These are phyloP conservation scores for Campopleginae sp. DNA, from an alignment of 2,888 invertebrate species.

Conservation along the genomic window DNA sequence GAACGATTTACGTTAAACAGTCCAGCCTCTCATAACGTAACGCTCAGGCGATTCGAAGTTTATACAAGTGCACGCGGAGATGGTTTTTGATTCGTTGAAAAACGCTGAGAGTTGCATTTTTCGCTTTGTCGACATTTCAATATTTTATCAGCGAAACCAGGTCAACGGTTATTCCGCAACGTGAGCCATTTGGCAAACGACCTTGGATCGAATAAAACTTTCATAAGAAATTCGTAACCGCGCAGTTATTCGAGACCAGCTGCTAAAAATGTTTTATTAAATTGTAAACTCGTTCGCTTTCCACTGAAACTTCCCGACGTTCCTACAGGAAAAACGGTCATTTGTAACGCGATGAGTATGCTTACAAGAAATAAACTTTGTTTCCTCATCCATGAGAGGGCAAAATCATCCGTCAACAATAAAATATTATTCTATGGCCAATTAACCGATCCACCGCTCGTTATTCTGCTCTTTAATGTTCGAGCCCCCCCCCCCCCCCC, in stretches of 20 bases:
- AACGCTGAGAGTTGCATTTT: not conserved
- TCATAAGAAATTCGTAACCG: not conserved
- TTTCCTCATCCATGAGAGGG: slow-evolving; percentile 1
- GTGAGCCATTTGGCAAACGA: not conserved
- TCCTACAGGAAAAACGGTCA: not conserved
- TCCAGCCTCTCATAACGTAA: not conserved
- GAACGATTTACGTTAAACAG: slow-evolving; percentile 3
- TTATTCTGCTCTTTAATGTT: slow-evolving; percentile 12
- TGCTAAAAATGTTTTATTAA: not conserved
- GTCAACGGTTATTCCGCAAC: not conserved
- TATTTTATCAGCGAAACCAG: not conserved
- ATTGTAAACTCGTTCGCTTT: not conserved
- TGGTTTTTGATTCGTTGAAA: not conserved
- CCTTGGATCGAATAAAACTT: not conserved
- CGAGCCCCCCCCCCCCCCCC: not conserved
- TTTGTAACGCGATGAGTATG: not conserved
- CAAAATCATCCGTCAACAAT: slow-evolving; percentile 47
- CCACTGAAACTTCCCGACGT: not conserved
- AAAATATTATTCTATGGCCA: slow-evolving; percentile 55
- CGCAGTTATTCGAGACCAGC: not conserved
- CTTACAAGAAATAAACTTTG: slow-evolving; percentile 10
- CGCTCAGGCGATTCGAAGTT: not conserved
- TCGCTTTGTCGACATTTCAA: not conserved
- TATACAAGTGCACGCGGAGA: not conserved
- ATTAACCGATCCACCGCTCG: slow-evolving; percentile 57